phyloP scores from a whole-genome alignment of 2,797 vertebrate species.

The Carcharodon carcharias region DNA sequence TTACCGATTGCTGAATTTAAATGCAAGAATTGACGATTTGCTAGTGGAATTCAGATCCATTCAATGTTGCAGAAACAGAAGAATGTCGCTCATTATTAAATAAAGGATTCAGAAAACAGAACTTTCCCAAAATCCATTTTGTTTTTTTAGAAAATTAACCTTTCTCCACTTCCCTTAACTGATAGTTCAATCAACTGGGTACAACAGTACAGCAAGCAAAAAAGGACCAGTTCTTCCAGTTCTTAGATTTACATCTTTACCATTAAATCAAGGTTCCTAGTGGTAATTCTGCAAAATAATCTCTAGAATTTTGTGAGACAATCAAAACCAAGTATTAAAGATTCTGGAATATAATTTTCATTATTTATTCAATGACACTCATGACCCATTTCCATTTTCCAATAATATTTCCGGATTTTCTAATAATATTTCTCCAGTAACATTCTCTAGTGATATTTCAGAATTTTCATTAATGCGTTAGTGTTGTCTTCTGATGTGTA shows the following conservation, averaged over 20 bases:
- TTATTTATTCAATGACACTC: neutral
- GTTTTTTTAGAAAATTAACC: neutral
- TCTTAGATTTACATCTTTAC: neutral
- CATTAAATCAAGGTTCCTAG: neutral
- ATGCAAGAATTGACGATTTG: constrained; percentile 30
- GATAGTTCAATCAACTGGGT: neutral
- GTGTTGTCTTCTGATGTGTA: neutral
- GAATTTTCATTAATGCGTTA: neutral
- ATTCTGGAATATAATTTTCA: neutral
- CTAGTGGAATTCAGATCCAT: neutral
- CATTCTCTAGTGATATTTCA: neutral
- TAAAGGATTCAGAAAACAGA: neutral
- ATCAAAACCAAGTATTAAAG: neutral
- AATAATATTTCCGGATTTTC: neutral
- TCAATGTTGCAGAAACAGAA: neutral
- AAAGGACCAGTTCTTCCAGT: neutral
- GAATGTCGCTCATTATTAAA: neutral
- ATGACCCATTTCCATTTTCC: neutral
- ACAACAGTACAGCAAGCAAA: neutral
- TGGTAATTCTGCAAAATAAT: neutral
- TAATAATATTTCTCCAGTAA: neutral
- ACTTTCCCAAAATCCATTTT: neutral
- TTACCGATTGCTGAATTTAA: constrained; percentile 38
- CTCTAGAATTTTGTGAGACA: neutral
- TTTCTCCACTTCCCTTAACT: neutral